phyloP scores from a whole-genome alignment of 2,797 vertebrate genomes.

The Nyctalus aviator region DNA sequence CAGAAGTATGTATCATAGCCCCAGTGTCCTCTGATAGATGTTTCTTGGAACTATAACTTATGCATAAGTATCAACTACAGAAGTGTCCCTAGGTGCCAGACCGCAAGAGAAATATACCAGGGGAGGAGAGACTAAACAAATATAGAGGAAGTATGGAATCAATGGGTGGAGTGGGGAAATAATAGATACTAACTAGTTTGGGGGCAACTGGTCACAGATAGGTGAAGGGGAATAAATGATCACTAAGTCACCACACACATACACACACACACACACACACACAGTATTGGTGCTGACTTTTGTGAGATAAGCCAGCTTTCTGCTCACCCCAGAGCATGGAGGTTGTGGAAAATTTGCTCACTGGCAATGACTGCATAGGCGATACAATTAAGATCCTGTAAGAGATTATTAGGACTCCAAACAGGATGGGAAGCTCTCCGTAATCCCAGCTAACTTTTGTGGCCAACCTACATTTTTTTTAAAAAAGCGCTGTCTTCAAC shows the following conservation, averaged over 20 bases:
- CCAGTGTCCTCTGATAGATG: not conserved
- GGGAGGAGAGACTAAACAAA: not conserved
- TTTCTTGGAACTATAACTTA: not conserved
- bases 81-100: not conserved
- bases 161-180: accelerated
- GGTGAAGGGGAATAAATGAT: not conserved
- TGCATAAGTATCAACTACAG: not conserved
- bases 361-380: not conserved
- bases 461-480: not conserved
- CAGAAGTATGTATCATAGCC: not conserved
- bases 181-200: not conserved
- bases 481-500: not conserved
- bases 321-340: not conserved
- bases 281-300: not conserved
- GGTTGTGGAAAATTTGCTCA: not conserved
- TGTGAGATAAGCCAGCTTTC: not conserved
- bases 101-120: not conserved
- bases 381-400: not conserved
- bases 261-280: not conserved
- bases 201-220: not conserved
- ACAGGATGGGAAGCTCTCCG: not conserved
- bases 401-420: not conserved
- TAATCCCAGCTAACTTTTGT: not conserved
- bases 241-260: not conserved
- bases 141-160: not conserved